Percentiles rank a stretch among this genome's conserved stretches.
Conservation (phyloP, 2,113 vertebrate species). For the Fregata magnificens region DNA sequence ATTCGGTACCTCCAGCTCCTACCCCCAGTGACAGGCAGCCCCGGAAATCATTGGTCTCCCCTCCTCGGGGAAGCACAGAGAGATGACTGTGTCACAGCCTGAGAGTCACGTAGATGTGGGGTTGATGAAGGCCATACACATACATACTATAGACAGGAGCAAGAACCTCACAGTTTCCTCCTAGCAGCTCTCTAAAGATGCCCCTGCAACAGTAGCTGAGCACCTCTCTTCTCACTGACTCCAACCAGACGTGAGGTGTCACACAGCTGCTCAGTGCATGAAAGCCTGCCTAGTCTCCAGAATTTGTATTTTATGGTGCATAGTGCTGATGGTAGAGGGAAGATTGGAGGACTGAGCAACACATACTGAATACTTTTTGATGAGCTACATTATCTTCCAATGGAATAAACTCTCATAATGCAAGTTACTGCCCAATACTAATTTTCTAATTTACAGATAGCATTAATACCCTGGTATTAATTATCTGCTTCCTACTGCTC, state of each 20-base stretch:
- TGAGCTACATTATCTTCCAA: neutral
- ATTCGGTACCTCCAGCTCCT: neutral
- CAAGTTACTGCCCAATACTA: neutral
- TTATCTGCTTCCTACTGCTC: neutral
- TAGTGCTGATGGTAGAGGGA: neutral
- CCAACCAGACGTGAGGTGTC: neutral
- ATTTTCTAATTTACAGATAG: neutral
- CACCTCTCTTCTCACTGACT: neutral
- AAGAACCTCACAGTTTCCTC: neutral
- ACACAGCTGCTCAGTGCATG: accelerated
- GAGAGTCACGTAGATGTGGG: too few relatives aligned
- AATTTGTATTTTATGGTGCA: neutral
- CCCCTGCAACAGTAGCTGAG: neutral
- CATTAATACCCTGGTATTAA: neutral
- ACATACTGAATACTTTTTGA: neutral
- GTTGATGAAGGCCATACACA: neutral
- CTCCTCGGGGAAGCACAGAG: neutral
- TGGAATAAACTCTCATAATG: neutral
- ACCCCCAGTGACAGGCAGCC: neutral
- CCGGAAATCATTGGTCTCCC: neutral
- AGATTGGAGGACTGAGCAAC: neutral
- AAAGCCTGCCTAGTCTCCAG: neutral
- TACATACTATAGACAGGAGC: neutral
- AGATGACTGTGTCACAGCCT: neutral
- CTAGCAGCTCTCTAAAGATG: neutral